A percentile compares a stretch with the other conserved stretches of the same genome.
These are phyloP conservation scores for Polypedilum vanderplanki DNA, from an alignment of 1,140 invertebrate species.

Conservation along the genomic window DNA sequence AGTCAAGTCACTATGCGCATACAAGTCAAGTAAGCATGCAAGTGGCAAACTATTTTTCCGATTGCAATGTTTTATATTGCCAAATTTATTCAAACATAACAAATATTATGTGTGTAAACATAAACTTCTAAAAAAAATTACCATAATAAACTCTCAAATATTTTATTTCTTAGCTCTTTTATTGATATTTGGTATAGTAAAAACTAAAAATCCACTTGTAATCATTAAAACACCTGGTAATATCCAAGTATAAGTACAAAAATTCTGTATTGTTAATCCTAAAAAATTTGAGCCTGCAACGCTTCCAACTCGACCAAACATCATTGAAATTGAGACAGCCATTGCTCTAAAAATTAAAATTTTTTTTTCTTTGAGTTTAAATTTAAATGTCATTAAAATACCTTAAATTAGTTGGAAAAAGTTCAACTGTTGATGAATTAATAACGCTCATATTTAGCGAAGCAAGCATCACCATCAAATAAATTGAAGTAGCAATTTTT, in stretches of 20 bases:
- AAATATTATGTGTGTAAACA: no score
- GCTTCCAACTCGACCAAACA: conserved; percentile 37
- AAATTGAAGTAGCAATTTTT: conserved; percentile 32
- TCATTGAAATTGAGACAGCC: conserved; percentile 39
- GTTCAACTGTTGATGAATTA: conserved; percentile 37
- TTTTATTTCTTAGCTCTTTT: background rate
- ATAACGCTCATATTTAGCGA: conserved; percentile 36
- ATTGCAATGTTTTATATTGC: no score
- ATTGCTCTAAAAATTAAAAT: conserved; percentile 41
- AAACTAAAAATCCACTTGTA: background rate
- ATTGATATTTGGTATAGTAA: background rate
- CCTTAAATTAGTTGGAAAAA: conserved; percentile 43
- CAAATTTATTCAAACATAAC: no score
- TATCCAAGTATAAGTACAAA: conserved; percentile 31
- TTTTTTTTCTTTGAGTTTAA: no score
- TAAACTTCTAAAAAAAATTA: no score
- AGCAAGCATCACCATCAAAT: conserved; percentile 33
- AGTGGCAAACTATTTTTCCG: no score
- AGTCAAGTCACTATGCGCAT: no score
- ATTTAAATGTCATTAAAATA: no score
- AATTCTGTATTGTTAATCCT: conserved; percentile 32
- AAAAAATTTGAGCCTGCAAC: conserved; percentile 33
- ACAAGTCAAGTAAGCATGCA: no score
- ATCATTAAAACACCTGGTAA: conserved; percentile 29
- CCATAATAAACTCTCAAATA: no score